Evolutionary conservation across 35 echinoderm and acorn worm genomes (phyloP), one percentile per base, ranked within the genome.

Genomic region (Lytechinus pictus): DNA sequence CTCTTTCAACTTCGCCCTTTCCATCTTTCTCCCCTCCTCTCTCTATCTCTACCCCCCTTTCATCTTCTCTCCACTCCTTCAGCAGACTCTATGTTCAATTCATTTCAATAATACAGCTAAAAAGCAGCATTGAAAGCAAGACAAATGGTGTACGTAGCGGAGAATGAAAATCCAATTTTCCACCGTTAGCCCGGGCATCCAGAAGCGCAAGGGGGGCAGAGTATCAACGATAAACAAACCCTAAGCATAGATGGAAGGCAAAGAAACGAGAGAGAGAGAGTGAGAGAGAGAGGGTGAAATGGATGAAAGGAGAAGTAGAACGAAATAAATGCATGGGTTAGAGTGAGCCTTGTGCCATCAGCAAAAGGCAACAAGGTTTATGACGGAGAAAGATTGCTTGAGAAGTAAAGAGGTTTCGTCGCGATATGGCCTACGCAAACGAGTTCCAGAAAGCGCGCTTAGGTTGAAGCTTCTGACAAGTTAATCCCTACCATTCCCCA

Each of bases 131-230:
- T 93, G 92, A 55, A 57, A 57, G 92, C 92, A 93, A 93, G 92
- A 93, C 92, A 93, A 93, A 93, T 93, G 92, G 92, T 93, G 53
- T 54, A 27, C 54, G 92, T 93, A 57, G 92, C 52, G 28, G 92
- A 93, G 92, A 93, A 93, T 93, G 92, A 93, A 93, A 93, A 93
- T 93, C 92, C 92, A 93, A 93, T 93, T 93, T 93, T 93, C 92
- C 5, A 27, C 28, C 54, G 92, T 93, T 93, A 93, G 92, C 54
- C 53, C 13, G 5, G 92, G 54, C 92, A 53, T 79, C 66, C 66
- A 79, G 54, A 11, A 57, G 16, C 33, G 92, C 53, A 52, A 10
- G 88, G 27, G 28, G 88, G 92, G 92, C 92, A 93, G 52, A 93
- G 92, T 93, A 93, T 93, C 92, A 54, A 93, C 92, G 54, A 93